Evolutionary conservation across 2,113 vertebrate species (phyloP).

Genomic region (Brevimyrus niger): DNA sequence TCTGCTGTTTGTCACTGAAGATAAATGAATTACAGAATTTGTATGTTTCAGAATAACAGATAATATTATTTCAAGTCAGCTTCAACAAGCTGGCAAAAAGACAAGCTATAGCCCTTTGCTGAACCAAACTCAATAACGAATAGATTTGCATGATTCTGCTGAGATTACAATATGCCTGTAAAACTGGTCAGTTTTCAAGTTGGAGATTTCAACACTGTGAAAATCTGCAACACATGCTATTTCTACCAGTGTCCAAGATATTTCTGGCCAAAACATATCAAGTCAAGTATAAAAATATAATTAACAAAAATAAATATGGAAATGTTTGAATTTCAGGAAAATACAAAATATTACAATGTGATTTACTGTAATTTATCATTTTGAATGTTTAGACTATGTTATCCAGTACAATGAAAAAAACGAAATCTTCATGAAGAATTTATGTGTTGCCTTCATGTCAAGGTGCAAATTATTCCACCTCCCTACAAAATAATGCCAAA

Average conservation of each 20-base stretch:
- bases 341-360: neutral
- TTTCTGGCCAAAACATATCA: neutral
- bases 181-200: neutral
- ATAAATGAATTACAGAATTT: neutral
- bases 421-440: constrained; percentile 8
- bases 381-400: neutral
- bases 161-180: neutral
- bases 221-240: neutral
- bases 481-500: constrained; percentile 19
- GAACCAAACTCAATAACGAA: neutral
- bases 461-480: constrained; percentile 19
- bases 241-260: neutral
- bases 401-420: neutral
- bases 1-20: neutral
- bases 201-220: neutral
- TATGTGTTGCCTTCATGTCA: neutral
- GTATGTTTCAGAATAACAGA: neutral
- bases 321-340: neutral
- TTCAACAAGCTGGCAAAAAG: neutral
- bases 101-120: neutral
- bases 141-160: neutral
- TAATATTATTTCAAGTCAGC: neutral
- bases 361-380: neutral
- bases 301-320: neutral
- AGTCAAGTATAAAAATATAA: neutral